phyloP scores from a whole-genome alignment of 2,113 vertebrate species.

The Rhea pennata region DNA sequence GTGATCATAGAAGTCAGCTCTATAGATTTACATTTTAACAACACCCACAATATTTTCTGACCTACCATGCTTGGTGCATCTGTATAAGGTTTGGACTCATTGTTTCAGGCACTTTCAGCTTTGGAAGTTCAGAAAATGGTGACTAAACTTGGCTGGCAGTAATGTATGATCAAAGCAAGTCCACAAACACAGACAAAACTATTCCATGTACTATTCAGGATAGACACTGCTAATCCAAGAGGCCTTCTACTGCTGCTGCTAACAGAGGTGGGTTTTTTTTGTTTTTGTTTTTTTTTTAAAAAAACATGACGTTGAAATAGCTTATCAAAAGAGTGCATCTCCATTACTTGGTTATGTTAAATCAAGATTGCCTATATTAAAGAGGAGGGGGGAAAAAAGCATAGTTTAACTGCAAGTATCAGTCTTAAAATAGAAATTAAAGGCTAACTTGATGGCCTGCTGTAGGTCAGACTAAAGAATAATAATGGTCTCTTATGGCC shows the following conservation, averaged over 20 bases:
- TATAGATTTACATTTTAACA: background rate
- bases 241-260: background rate
- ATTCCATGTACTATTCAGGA: background rate
- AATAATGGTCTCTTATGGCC: background rate
- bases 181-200: rapidly evolving
- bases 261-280: too few species aligned
- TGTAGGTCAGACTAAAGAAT: background rate
- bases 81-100: background rate
- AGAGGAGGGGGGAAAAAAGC: background rate
- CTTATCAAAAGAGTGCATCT: background rate
- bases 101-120: background rate
- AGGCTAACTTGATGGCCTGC: background rate
- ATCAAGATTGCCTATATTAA: too few species aligned
- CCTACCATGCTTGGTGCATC: background rate
- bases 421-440: background rate
- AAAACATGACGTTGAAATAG: background rate
- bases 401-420: background rate
- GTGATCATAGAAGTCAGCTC: background rate
- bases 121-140: background rate
- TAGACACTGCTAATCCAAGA: background rate
- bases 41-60: background rate
- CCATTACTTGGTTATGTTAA: too few species aligned
- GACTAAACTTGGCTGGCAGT: background rate
- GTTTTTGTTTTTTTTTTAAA: too few species aligned
- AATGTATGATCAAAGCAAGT: background rate